Evolutionary conservation across 1,140 invertebrate species (phyloP), one percentile per base, ranked within the genome.

Genomic region (Akabosia matsudoensis): DNA sequence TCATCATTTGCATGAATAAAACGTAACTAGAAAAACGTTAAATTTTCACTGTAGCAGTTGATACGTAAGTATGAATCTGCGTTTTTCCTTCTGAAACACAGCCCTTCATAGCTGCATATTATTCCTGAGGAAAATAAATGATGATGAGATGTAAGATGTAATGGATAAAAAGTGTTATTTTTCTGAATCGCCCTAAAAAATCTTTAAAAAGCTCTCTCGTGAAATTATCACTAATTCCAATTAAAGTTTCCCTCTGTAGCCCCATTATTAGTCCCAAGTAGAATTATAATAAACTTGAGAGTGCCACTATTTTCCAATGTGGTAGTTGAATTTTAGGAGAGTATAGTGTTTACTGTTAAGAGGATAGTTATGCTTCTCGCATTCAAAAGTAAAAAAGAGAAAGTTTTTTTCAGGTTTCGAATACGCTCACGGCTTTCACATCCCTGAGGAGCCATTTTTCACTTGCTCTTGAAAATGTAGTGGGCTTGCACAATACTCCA

Each of bases 391-490:
- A 24, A 61, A 61, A 31, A 67, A 67, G 61, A 30, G 61, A 67
- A 67, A 67, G 61, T 67, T 67, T 67, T 67, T 45, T 45, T 30
- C 28, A 31, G 61, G 61, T 30, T 67, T 67, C 61, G 31, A 67
- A 67, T 67, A 30, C n/a, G 61, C 61, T 67, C 61, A 28, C 61
- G 61, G 61, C 61, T 67, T 67, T 67, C 3, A 14, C 61, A 67
- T 67, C 61, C 61, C 61, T 67, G 24, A 67, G 61, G 61, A 67
- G 61, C 61, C 61, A 67, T 67, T 67, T 67, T 67, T 67, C 61
- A 67, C 61, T 30, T 67, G 61, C 61, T 67, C 61, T 67, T 67
- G 61, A 67, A 67, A 67, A 67, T 67, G 61, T 24, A 67, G 61
- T 67, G 61, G 61, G 61, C 28, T 67, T 67, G 61, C 31, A 67